These are phyloP conservation scores for Bursaphelenchus okinawaensis DNA, from an alignment of 2,888 invertebrate genomes.

Conservation along the genomic window DNA sequence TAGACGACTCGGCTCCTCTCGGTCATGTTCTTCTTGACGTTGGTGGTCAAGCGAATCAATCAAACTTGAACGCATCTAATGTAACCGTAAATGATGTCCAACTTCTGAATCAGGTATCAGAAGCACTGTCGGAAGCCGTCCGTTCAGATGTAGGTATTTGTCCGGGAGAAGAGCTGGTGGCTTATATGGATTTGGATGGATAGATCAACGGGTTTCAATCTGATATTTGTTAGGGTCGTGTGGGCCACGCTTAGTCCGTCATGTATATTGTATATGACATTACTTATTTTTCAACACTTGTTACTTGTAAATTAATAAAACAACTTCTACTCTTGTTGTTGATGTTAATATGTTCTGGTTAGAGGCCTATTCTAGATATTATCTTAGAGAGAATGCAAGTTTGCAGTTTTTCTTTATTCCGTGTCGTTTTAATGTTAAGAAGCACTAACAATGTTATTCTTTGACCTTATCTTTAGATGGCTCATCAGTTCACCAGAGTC, in stretches of 20 bases:
- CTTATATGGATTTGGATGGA: slow-evolving; percentile 23
- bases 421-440: no score
- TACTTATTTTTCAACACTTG: background rate
- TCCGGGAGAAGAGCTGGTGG: slow-evolving; percentile 14
- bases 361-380: no score
- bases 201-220: background rate
- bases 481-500: slow-evolving; percentile 43
- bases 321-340: no score
- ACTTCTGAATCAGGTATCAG: slow-evolving; percentile 11
- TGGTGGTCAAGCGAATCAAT: slow-evolving; percentile 2
- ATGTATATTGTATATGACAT: background rate
- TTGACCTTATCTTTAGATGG: slow-evolving; percentile 29
- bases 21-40: slow-evolving; percentile 1
- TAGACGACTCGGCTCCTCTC: slow-evolving; percentile 1
- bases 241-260: background rate
- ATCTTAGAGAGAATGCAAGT: no score
- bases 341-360: background rate
- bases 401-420: no score
- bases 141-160: background rate
- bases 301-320: background rate
- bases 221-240: background rate
- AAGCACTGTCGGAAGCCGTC: slow-evolving; percentile 20
- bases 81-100: slow-evolving; percentile 16
- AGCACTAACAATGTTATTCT: background rate
- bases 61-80: background rate